phyloP scores from a whole-genome alignment of 2,888 invertebrate genomes.

The Philopedon plagiatum region DNA sequence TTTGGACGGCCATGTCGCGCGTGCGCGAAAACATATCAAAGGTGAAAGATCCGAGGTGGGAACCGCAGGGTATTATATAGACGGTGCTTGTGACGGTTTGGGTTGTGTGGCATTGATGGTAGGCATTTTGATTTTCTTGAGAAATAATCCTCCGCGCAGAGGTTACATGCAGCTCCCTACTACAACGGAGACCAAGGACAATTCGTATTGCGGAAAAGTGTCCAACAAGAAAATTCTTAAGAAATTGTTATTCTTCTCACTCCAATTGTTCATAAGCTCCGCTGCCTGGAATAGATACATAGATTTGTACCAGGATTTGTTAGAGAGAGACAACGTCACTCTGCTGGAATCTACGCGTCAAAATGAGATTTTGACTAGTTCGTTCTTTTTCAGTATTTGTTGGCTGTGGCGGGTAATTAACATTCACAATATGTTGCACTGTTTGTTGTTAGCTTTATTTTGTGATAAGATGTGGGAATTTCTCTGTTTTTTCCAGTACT shows the following conservation, averaged over 20 bases:
- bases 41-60: conserved; percentile 88
- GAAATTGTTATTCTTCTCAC: conserved; percentile 77
- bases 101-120: conserved; percentile 81
- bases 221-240: conserved; percentile 77
- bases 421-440: conserved; percentile 83
- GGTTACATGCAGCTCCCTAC: conserved; percentile 81
- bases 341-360: conserved; percentile 72
- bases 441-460: conserved; percentile 82
- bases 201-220: conserved; percentile 78
- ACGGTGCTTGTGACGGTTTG: conserved; percentile 85
- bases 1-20: conserved; percentile 88
- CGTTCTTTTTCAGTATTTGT: conserved; percentile 80
- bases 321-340: conserved; percentile 77
- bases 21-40: conserved; percentile 80
- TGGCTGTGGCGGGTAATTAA: conserved; percentile 85
- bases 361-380: conserved; percentile 78
- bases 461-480: conserved; percentile 88
- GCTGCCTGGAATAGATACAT: conserved; percentile 90
- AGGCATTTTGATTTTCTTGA: conserved; percentile 79
- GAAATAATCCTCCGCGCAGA: conserved; percentile 80
- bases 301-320: conserved; percentile 81
- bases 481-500: conserved; percentile 78
- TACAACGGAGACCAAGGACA: conserved; percentile 70
- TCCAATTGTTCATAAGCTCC: conserved; percentile 82
- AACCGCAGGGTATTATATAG: conserved; percentile 85